Evolutionary conservation across 2,888 invertebrate genomes (phyloP).

Genomic region (Hololepta plana): DNA sequence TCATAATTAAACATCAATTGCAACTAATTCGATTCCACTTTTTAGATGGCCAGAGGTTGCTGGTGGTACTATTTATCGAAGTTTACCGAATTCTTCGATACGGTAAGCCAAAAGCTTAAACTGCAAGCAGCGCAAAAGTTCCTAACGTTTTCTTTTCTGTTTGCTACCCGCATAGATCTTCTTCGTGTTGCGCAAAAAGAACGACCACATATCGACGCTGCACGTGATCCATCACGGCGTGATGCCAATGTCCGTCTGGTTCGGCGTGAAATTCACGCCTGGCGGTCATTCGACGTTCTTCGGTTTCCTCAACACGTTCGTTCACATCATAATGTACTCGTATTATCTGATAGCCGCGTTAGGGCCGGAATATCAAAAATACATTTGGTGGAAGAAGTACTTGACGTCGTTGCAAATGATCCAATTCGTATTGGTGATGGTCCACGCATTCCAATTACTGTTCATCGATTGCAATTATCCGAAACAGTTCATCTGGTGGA

Average conservation of each 20-base stretch:
- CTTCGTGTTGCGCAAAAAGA: conserved; percentile 89
- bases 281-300: conserved; percentile 60
- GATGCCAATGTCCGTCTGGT: conserved; percentile 86
- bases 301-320: conserved; percentile 82
- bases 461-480: conserved; percentile 89
- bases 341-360: conserved; percentile 81
- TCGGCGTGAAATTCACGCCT: conserved; percentile 37
- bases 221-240: conserved; percentile 94
- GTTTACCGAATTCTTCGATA: conserved; percentile 92
- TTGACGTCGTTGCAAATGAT: conserved; percentile 81
- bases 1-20: no score
- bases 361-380: conserved; percentile 71
- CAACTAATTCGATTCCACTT: conserved; percentile 22
- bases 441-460: conserved; percentile 82
- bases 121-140: conserved; percentile 2
- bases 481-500: conserved; percentile 88
- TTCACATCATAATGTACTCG: conserved; percentile 87
- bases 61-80: conserved; percentile 97
- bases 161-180: conserved; percentile 56
- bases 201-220: conserved; percentile 79
- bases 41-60: conserved; percentile 78
- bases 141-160: conserved; percentile 59
- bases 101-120: conserved; percentile 36
- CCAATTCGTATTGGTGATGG: conserved; percentile 79
- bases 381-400: conserved; percentile 92